phyloP scores from a whole-genome alignment of 2,888 invertebrate species.

The Lepidonotus clava region DNA sequence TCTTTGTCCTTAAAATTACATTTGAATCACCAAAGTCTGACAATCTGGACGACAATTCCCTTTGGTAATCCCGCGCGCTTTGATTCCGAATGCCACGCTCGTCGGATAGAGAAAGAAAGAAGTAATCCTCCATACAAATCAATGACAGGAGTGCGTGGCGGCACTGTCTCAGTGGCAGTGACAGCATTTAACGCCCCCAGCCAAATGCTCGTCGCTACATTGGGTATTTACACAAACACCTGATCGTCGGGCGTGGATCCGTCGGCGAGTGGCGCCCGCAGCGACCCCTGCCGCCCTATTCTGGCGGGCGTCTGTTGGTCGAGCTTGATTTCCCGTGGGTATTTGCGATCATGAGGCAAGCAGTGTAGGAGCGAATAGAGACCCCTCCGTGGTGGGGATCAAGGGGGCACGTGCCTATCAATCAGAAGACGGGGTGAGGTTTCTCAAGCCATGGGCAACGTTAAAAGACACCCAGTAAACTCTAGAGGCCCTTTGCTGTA shows the following conservation, averaged over 20 bases:
- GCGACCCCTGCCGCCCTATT: not conserved
- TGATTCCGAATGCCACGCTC: not conserved
- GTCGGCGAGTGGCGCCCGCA: not conserved
- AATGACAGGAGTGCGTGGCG: not conserved
- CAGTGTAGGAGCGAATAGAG: conserved; percentile 12
- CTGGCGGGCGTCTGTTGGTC: not conserved
- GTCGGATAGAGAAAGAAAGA: not conserved
- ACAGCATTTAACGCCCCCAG: no score
- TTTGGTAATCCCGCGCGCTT: not conserved
- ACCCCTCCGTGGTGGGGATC: not conserved
- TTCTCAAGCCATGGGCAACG: not conserved
- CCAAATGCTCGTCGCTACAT: not conserved
- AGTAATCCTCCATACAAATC: not conserved
- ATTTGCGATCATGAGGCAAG: conserved; percentile 41
- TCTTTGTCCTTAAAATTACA: not conserved
- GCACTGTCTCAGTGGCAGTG: no score
- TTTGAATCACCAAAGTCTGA: not conserved
- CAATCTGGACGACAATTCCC: not conserved
- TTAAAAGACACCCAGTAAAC: conserved; percentile 14
- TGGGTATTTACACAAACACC: not conserved
- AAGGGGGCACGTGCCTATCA: not conserved
- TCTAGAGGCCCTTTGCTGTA: not conserved
- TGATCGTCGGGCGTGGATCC: not conserved
- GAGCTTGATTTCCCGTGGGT: conserved; percentile 50
- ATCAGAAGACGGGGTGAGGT: not conserved